Percentiles rank a stretch among this genome's conserved stretches.
Conservation (phyloP, 2,888 invertebrate species). For the Chrysopilus asiliformis region DNA sequence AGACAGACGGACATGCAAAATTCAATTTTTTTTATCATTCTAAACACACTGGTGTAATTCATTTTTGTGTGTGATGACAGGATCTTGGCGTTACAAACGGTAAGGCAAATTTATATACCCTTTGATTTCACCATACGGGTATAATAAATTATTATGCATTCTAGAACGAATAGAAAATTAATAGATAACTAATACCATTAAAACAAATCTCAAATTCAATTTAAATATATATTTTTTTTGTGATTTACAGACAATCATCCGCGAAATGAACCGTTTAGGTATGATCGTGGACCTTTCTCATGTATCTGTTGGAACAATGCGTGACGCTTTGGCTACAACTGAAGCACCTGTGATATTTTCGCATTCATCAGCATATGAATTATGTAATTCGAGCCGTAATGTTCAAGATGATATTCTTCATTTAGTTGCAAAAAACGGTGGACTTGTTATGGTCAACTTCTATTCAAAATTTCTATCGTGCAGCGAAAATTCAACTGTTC, state of each 20-base stretch:
- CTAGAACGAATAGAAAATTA: too few species aligned
- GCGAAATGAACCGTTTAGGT: conserved; percentile 79
- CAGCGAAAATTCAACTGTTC: conserved; percentile 57
- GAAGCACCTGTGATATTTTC: conserved; percentile 77
- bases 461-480: conserved; percentile 66
- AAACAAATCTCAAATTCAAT: too few species aligned
- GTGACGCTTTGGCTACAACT: conserved; percentile 59
- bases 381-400: conserved; percentile 70
- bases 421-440: conserved; percentile 60
- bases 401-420: conserved; percentile 65
- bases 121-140: too few species aligned
- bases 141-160: too few species aligned
- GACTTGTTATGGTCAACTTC: conserved; percentile 79
- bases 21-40: too few species aligned
- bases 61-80: too few species aligned
- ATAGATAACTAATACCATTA: too few species aligned
- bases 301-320: conserved; percentile 68
- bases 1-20: too few species aligned
- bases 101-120: too few species aligned
- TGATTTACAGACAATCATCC: conserved; percentile 52
- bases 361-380: conserved; percentile 66
- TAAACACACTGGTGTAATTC: too few species aligned
- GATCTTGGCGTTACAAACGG: too few species aligned
- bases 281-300: conserved; percentile 79
- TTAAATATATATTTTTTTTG: conserved; percentile 9